Evolutionary conservation across 30 jellyfish, hydroid and myxozoan genomes (phyloP), one percentile per base, ranked within the genome.

Genomic region (Sanderia malayensis): DNA sequence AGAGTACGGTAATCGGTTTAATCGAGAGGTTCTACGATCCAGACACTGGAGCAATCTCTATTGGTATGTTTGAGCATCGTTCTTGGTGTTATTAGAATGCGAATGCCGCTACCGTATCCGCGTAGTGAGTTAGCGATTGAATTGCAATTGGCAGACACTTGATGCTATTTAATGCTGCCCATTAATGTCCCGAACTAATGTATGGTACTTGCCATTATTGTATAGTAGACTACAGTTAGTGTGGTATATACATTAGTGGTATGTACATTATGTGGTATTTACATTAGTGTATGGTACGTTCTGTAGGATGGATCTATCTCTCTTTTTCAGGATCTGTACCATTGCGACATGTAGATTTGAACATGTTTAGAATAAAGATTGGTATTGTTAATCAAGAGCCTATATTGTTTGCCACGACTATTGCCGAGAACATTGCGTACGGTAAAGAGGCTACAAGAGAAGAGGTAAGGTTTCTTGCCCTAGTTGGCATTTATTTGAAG

Each of bases 311-410:
- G 67, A 6, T 37, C 52, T 37, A 37, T 37, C 19, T 55, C 31
- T 20, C 18, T 20, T 24, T n/a, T 77, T 53, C 71, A 82, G 97
- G 94, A 19, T 22, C 71, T 29, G 75, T 73, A 18, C 18, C 29
- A 17, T 53, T 92, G 52, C 68, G 52, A 6, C 81, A 73, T 9
- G 70, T 84, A 24, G 86, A 92, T 67, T 69, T 83, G 25, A 86
- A 65, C 58, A 78, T 94, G 98, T 86, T 84, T 18, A 85, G 98
- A 21, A 70, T 73, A 59, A 67, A 76, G 74, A 78, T 92, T 64
- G 92, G 94, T 8, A 92, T 92, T 52, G 98, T 92, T 21, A 92
- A 92, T 61, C 98, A 92, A 62, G 98, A 92, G 41, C 98, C 98
- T 1, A 83, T 84, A 1, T 44, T 92, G 41, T 92, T 92, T 71